Base-by-base conservation (phyloP, 2,113 vertebrate species). In the Lophura nycthemera region DNA sequence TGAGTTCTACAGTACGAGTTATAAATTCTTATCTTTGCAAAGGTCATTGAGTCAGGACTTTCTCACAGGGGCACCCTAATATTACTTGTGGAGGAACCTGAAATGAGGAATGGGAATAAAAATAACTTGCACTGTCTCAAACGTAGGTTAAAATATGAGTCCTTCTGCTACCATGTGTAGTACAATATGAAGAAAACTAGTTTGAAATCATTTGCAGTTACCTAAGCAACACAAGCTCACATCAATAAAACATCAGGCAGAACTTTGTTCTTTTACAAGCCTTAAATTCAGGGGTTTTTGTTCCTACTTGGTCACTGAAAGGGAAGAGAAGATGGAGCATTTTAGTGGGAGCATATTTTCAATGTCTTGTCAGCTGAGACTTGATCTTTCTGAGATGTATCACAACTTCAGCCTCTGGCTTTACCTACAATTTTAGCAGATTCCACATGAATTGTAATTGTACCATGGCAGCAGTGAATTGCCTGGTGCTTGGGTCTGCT, bases 1-100 rank as follows among this genome's bases (percentile, higher is more conserved):
- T 40, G 25, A 92, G 36, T 67, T 67, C 59, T 78, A 47, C 34
- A 66, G 34, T 59, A 61, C 0, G 11, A n/a, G 61, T 86, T 47
- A 75, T 47, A 91, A 92, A 83, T 92, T 77, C 60, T 71, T 70
- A 42, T 71, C 64, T 92, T 74, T 89, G 19, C 60, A 88, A 74
- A 92, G 75, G 87, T 80, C 36, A n/a, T 10, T 14, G 34, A 80
- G 64, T 59, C 71, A 76, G 52, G 72, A 57, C 47, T 60, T 71
- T 73, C 79, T 89, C 21, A 42, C 54, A 85, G 38, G 64, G 71
- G 50, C 78, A 88, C 15, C n/a, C 48, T 72, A n/a, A 43, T 69
- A 30, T 59, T 72, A 38, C 42, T n/a, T 14, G n/a, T 36, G 36
- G 17, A 84, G 25, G 32, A 65, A 45, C 38, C 21, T 59, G 56